phyloP scores from a whole-genome alignment of 53 echinoderm and acorn worm genomes.

The Zoroaster sp. region DNA sequence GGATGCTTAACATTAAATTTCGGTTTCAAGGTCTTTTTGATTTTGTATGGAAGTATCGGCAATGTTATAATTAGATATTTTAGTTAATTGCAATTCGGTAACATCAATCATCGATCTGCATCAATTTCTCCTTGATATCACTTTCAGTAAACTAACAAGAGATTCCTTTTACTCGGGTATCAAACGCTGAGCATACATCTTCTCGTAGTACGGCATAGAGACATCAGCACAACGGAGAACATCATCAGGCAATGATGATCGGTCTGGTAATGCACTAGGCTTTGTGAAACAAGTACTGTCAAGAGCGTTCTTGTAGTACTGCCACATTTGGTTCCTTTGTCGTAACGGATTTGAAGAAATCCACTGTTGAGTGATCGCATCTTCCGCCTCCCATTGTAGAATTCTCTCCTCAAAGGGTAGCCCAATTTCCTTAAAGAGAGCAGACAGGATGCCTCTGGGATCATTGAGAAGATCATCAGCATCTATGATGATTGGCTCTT shows the following conservation, averaged over 20 bases:
- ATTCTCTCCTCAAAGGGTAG: constrained; percentile 34
- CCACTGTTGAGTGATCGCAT: constrained; percentile 6
- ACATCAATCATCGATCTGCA: not conserved
- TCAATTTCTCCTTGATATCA: too few relatives aligned
- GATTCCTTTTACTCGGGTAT: not conserved
- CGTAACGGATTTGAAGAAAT: not conserved
- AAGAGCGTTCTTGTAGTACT: not conserved
- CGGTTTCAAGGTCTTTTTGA: too few relatives aligned
- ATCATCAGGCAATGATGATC: not conserved
- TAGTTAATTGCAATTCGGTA: not conserved
- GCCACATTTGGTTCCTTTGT: not conserved
- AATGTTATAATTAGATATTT: not conserved
- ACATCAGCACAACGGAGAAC: not conserved
- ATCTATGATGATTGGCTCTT: constrained; percentile 33
- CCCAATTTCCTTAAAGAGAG: constrained; percentile 9
- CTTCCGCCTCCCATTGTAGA: constrained; percentile 26
- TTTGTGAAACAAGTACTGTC: not conserved
- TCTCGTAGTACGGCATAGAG: not conserved
- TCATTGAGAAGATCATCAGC: constrained; percentile 33
- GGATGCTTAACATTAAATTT: too few relatives aligned
- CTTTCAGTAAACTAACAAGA: too few relatives aligned
- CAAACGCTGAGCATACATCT: not conserved
- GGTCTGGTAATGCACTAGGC: not conserved
- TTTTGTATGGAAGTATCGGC: too few relatives aligned
- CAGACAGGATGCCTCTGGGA: constrained; percentile 14